Evolutionary conservation across 2,797 vertebrate genomes (phyloP).

Genomic region (Aratinga solstitialis): DNA sequence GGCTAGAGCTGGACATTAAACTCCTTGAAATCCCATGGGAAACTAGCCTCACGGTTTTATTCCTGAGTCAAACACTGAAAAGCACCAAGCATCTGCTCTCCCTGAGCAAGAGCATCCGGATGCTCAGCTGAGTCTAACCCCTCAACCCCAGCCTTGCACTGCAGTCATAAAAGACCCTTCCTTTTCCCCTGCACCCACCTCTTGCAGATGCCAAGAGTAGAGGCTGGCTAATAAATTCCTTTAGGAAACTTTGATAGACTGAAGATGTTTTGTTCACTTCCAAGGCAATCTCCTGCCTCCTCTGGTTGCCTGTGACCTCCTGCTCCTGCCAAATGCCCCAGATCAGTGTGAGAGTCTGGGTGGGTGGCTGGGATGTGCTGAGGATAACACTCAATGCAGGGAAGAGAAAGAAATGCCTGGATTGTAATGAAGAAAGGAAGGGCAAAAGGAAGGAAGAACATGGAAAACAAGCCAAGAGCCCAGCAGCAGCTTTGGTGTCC

Average conservation of each 20-base stretch:
- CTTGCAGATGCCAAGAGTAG: not conserved
- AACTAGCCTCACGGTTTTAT: not conserved
- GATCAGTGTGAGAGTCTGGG: rapidly evolving
- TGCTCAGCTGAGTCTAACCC: not conserved
- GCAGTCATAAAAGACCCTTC: not conserved
- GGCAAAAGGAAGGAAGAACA: rapidly evolving
- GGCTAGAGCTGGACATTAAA: not conserved
- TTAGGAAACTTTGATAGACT: not conserved
- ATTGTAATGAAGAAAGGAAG: rapidly evolving
- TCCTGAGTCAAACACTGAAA: rapidly evolving
- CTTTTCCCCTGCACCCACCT: not conserved
- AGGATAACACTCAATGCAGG: not conserved
- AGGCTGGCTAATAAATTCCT: not conserved
- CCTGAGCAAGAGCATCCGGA: not conserved
- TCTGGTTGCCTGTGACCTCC: not conserved
- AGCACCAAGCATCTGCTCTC: not conserved
- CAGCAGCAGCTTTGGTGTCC: not conserved
- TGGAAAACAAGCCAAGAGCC: not conserved
- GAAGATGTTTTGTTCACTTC: not conserved
- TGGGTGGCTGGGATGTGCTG: not conserved
- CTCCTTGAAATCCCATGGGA: not conserved
- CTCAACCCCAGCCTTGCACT: not conserved
- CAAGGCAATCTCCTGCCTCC: not conserved
- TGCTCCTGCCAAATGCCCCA: not conserved
- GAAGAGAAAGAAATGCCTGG: not conserved